Conservation (phyloP, 2,113 vertebrate genomes). For the Oncorhynchus tshawytscha region DNA sequence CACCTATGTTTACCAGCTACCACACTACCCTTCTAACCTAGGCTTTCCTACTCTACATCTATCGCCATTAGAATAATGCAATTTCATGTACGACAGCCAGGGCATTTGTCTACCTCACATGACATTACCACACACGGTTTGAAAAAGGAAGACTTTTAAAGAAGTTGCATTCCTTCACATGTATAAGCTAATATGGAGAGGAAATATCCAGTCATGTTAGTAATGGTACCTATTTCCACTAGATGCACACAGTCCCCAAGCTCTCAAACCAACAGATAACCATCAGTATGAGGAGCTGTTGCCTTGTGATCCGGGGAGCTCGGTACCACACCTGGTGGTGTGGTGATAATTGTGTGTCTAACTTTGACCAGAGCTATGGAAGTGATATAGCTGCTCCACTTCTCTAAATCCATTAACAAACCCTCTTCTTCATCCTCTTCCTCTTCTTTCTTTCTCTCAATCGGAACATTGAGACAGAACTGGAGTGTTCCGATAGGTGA, state of each 20-base stretch:
- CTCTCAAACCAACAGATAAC: conserved; percentile 4
- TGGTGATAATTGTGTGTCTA: conserved; percentile 9
- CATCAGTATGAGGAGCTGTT: conserved; percentile 16
- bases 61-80: conserved; percentile 5
- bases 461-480: conserved; percentile 44
- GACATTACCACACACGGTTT: conserved; percentile 35
- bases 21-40: neutral
- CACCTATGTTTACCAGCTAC: neutral
- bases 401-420: neutral
- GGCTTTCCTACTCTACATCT: neutral
- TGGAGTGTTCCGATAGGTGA: conserved; percentile 58
- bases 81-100: conserved; percentile 17
- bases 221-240: neutral
- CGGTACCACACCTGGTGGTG: conserved; percentile 24
- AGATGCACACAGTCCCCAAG: conserved; percentile 22
- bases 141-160: conserved; percentile 60
- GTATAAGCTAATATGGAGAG: neutral
- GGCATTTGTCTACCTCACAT: neutral
- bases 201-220: neutral
- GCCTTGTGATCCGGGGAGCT: conserved; percentile 34
- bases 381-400: no score
- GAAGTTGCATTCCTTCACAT: conserved; percentile 53
- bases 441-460: conserved; percentile 14
- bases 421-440: neutral
- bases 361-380: conserved; percentile 18